Percentiles rank a stretch among this genome's conserved stretches.
These are phyloP conservation scores for Sturnus vulgaris DNA, from an alignment of 2,113 vertebrate species.

Conservation along the genomic window DNA sequence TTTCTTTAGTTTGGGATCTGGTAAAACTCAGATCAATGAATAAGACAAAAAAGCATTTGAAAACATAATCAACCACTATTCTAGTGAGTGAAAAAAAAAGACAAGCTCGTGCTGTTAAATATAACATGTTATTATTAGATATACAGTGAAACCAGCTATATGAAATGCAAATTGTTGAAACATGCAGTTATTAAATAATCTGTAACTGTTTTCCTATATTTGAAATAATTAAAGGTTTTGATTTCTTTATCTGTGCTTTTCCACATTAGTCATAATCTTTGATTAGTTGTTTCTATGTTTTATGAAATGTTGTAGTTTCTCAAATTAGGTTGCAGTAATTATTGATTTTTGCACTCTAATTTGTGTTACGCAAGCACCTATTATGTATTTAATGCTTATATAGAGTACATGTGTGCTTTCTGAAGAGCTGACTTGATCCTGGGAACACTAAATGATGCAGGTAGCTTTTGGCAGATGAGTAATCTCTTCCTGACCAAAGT, in stretches of 20 bases:
- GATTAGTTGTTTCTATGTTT: background rate
- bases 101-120: background rate
- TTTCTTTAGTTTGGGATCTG: background rate
- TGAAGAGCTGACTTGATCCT: background rate
- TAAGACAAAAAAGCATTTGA: background rate
- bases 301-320: background rate
- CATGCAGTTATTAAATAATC: background rate
- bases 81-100: background rate
- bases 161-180: background rate
- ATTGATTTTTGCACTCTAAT: background rate
- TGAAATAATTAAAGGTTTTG: background rate
- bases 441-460: background rate
- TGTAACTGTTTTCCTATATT: background rate
- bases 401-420: fast-evolving
- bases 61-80: background rate
- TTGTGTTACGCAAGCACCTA: background rate
- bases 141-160: background rate
- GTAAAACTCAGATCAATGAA: background rate
- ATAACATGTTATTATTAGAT: background rate
- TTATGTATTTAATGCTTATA: background rate
- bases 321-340: background rate
- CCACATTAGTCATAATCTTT: background rate
- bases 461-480: background rate
- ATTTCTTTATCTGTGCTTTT: background rate
- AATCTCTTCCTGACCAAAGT: background rate